Evolutionary conservation across 2,888 invertebrate genomes (phyloP), one percentile per base, ranked within the genome.

Genomic region (Diabrotica balteata): DNA sequence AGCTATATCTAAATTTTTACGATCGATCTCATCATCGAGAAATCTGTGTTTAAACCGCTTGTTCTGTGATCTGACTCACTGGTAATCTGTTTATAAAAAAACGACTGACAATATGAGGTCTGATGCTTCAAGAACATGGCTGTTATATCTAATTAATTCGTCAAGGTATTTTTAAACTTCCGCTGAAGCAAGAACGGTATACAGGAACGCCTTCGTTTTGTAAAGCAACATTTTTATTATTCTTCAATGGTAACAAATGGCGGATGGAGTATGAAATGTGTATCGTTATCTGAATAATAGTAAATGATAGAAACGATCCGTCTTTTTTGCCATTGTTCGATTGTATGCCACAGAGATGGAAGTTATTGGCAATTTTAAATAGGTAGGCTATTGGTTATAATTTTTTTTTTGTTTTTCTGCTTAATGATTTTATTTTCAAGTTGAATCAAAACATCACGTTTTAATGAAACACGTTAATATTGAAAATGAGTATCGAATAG

Each of bases 111-210:
- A 10, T 64, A 60, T 54, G 58, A 64, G 64, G 64, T 64, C 57
- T 59, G 58, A 52, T 42, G 58, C 58, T 64, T 66, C 63, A 55
- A 70, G 59, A 63, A 66, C 67, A 63, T 59, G 67, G 60, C 67
- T 63, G 67, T 59, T 65, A 63, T 53, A 58, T 65, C 67, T 53
- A 67, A 70, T 70, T 70, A 66, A 70, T 70, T 66, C 70, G 67
- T 70, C 70, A 68, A 70, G 70, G 70, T 70, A 70, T 70, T 70
- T 70, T 70, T 70, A 68, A 67, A 70, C 70, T 70, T 70, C 70
- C 70, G 67, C 60, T 68, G 57, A 49, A 66, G 53, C 57, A 58
- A 58, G 64, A 64, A 64, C 51, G 64, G 58, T 58, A 59, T 59
- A 64, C 45, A 57, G 46, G 32, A 64, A 64, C 64, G 64, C 64